Percentiles rank a stretch among this genome's conserved stretches.
phyloP scores from a whole-genome alignment of 2,113 vertebrate species.

The Laterallus jamaicensis region DNA sequence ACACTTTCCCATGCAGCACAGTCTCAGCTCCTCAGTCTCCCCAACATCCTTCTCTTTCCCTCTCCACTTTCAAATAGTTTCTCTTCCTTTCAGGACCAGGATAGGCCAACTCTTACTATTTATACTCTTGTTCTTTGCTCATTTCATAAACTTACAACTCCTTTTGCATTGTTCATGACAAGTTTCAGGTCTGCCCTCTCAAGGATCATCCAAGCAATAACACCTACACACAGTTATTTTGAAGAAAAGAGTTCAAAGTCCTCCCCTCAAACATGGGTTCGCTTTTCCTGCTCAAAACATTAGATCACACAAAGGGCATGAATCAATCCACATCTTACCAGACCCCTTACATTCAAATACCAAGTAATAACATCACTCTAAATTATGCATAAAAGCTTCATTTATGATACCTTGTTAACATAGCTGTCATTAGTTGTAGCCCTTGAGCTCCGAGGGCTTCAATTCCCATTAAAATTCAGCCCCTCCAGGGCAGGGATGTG shows the following conservation, averaged over 20 bases:
- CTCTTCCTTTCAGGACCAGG: neutral
- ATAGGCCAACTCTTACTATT: fast-evolving
- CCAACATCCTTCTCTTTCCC: neutral
- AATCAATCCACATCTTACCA: neutral
- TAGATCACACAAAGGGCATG: fast-evolving
- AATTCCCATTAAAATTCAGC: neutral
- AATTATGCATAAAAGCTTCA: neutral
- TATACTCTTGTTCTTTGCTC: neutral
- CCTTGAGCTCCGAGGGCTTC: neutral
- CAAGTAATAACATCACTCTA: neutral
- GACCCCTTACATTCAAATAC: fast-evolving
- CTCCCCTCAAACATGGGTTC: fast-evolving
- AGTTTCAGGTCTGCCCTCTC: neutral
- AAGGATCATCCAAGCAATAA: neutral
- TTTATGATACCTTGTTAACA: neutral
- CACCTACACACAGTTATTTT: neutral
- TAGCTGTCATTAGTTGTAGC: neutral
- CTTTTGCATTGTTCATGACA: neutral
- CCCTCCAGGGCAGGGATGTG: neutral
- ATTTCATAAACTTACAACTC: neutral
- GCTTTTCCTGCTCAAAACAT: neutral
- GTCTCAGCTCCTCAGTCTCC: fast-evolving
- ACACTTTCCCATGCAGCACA: neutral
- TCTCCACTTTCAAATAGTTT: neutral
- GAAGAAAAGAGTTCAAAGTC: neutral